These are phyloP conservation scores for Cynopterus brachyotis DNA, from an alignment of 2,113 vertebrate species.

Conservation along the genomic window DNA sequence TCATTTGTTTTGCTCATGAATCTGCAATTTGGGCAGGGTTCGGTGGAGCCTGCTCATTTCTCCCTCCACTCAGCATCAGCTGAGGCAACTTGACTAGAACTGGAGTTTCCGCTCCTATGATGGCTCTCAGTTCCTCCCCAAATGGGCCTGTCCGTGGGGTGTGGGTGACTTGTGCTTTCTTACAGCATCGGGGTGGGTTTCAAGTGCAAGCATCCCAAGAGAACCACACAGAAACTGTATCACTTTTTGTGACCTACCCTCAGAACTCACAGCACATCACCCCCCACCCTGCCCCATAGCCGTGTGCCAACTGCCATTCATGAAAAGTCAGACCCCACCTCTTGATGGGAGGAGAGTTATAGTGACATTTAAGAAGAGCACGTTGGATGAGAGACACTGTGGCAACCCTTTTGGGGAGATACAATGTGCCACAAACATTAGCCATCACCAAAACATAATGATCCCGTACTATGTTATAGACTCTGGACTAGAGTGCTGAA, in stretches of 20 bases:
- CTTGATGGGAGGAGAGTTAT: background rate
- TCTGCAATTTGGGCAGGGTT: background rate
- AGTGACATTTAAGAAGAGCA: background rate
- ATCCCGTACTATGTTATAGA: background rate
- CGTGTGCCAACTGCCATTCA: background rate
- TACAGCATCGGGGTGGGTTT: background rate
- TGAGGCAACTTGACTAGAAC: background rate
- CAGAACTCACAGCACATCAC: background rate
- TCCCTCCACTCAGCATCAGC: background rate
- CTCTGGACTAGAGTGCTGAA: background rate
- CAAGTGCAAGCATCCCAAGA: background rate
- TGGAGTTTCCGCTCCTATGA: background rate
- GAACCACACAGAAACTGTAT: background rate
- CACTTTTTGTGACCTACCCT: background rate
- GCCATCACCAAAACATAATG: background rate
- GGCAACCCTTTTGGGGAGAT: background rate
- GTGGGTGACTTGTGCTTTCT: background rate
- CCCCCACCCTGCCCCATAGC: background rate
- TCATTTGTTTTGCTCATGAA: background rate
- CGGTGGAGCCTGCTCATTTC: background rate
- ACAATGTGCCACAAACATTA: background rate
- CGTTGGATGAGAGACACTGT: background rate
- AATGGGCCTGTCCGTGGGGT: rapidly evolving
- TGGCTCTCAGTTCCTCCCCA: background rate
- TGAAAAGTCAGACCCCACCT: background rate